A percentile compares a stretch with the other conserved stretches of the same genome.
These are phyloP conservation scores for Megaustenia siamemsis DNA, from an alignment of 2,888 invertebrate genomes.

Conservation along the genomic window DNA sequence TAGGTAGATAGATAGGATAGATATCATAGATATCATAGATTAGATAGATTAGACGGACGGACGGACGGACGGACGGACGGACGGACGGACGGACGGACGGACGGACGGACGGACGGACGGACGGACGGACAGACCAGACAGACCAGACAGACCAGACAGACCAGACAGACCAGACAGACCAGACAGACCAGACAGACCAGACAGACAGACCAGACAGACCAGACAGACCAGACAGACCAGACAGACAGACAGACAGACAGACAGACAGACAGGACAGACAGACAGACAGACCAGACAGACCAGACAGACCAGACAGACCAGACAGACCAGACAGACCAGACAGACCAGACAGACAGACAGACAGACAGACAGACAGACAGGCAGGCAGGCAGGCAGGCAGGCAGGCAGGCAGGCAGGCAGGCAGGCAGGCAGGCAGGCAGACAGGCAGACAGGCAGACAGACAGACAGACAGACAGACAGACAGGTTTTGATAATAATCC, in stretches of 20 bases:
- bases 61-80: not conserved
- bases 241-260: slow-evolving; percentile 2
- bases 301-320: no score
- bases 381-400: not conserved
- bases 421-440: not conserved
- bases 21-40: not conserved
- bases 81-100: not conserved
- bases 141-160: not conserved
- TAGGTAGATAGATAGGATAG: not conserved
- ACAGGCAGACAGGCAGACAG: not conserved
- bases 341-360: not conserved
- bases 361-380: not conserved
- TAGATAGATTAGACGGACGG: not conserved
- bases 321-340: not conserved
- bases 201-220: no score
- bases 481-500: no score
- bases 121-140: not conserved
- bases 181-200: no score
- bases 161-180: not conserved
- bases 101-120: not conserved
- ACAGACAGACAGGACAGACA: not conserved
- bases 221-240: not conserved
- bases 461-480: no score
- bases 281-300: not conserved
- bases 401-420: not conserved